A percentile compares a stretch with the other conserved stretches of the same genome.
These are phyloP conservation scores for Anguilla japonica DNA, from an alignment of 2,113 vertebrate genomes.

Conservation along the genomic window DNA sequence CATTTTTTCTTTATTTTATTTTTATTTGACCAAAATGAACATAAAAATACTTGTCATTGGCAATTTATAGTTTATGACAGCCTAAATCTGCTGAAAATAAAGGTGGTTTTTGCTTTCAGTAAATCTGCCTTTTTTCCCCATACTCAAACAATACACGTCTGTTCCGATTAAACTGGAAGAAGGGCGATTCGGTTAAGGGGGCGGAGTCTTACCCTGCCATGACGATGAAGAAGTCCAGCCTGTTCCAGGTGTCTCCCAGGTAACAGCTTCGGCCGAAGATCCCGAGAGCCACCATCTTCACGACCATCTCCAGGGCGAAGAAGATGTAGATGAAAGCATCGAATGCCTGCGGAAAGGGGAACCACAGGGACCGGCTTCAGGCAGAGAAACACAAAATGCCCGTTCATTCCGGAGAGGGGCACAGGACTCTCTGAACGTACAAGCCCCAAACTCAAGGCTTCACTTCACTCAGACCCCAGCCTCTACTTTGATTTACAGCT, in stretches of 20 bases:
- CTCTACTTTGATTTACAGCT: no score
- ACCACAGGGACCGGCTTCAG: not conserved
- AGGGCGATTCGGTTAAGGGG: not conserved
- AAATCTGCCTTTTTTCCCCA: no score
- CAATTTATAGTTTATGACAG: no score
- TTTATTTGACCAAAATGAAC: no score
- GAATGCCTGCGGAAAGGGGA: conserved; percentile 75
- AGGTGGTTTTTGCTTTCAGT: no score
- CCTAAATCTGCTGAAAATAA: no score
- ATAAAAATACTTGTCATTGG: no score
- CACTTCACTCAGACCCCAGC: no score
- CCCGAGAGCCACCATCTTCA: conserved; percentile 97
- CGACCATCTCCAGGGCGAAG: conserved; percentile 97
- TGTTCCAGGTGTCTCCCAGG: conserved; percentile 96
- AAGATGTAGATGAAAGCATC: conserved; percentile 98
- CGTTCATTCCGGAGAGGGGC: not conserved
- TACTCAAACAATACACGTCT: not conserved
- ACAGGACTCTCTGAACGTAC: no score
- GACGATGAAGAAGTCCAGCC: conserved; percentile 98
- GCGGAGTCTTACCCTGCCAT: conserved; percentile 83
- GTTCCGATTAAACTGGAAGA: not conserved
- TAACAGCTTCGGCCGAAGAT: conserved; percentile 96
- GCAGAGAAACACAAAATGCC: not conserved
- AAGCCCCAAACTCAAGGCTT: no score
- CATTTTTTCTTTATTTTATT: no score